A percentile compares a stretch with the other conserved stretches of the same genome.
Evolutionary conservation across 2,797 vertebrate genomes (phyloP).

Genomic region (Emys orbicularis): DNA sequence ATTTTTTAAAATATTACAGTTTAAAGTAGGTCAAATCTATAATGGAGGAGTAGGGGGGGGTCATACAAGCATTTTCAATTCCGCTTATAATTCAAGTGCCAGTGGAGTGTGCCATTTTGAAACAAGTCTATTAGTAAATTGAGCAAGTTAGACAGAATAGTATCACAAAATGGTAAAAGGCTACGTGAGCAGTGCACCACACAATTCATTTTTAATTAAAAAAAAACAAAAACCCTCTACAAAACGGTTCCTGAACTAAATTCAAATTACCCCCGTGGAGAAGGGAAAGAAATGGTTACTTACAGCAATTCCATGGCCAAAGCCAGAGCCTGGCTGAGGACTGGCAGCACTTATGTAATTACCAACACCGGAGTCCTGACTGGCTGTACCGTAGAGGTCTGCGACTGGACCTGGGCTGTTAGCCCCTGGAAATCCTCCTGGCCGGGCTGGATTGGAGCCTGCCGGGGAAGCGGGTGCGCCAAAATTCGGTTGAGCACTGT

Average conservation of each 20-base stretch:
- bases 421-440: constrained; percentile 95
- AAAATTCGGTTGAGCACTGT: constrained; percentile 96
- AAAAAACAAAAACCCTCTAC: fast-evolving
- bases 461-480: constrained; percentile 92
- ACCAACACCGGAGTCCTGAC: constrained; percentile 96
- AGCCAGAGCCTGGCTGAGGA: constrained; percentile 96
- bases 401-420: constrained; percentile 98
- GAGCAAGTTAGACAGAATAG: not conserved
- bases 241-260: fast-evolving
- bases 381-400: constrained; percentile 95
- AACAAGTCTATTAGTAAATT: constrained; percentile 13
- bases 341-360: constrained; percentile 94
- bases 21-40: fast-evolving
- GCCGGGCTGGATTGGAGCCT: constrained; percentile 96
- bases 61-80: not conserved
- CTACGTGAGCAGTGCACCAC: not conserved
- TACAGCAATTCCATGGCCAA: constrained; percentile 95
- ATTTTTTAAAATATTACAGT: not conserved
- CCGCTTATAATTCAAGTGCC: not conserved
- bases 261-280: fast-evolving
- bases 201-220: fast-evolving
- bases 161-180: not conserved
- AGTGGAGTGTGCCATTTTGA: not conserved
- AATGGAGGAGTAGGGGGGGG: not conserved
- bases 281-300: constrained; percentile 74